These are phyloP conservation scores for Chymomyza caudatula DNA, from an alignment of 2,888 invertebrate species.

Conservation along the genomic window DNA sequence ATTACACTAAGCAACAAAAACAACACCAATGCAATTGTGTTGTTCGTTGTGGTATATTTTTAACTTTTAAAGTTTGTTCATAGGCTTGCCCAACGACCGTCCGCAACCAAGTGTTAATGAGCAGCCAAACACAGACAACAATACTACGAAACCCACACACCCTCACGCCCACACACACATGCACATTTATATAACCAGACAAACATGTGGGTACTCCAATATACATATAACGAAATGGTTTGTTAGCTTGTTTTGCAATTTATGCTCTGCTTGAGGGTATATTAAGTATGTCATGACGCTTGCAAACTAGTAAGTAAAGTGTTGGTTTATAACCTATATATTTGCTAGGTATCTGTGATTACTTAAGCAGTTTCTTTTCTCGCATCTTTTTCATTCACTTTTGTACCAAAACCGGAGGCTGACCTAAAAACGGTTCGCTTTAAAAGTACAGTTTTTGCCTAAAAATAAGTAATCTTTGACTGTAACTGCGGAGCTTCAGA, in stretches of 20 bases:
- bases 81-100: not conserved
- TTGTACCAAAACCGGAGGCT: no score
- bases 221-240: conserved; percentile 5
- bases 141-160: no score
- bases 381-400: no score
- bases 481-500: no score
- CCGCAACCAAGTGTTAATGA: conserved; percentile 59
- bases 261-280: conserved; percentile 23
- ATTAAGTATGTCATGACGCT: not conserved
- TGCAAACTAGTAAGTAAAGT: not conserved
- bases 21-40: not conserved
- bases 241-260: not conserved
- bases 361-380: no score
- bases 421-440: no score
- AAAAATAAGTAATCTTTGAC: no score
- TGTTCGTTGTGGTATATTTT: not conserved
- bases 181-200: not conserved
- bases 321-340: no score
- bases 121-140: conserved; percentile 16
- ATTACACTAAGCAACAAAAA: not conserved
- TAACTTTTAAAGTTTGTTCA: not conserved
- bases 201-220: conserved; percentile 25
- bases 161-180: no score
- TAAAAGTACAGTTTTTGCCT: no score
- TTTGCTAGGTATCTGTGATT: no score